Conservation (phyloP, 2,888 invertebrate species). For the Steinernema hermaphroditum region DNA sequence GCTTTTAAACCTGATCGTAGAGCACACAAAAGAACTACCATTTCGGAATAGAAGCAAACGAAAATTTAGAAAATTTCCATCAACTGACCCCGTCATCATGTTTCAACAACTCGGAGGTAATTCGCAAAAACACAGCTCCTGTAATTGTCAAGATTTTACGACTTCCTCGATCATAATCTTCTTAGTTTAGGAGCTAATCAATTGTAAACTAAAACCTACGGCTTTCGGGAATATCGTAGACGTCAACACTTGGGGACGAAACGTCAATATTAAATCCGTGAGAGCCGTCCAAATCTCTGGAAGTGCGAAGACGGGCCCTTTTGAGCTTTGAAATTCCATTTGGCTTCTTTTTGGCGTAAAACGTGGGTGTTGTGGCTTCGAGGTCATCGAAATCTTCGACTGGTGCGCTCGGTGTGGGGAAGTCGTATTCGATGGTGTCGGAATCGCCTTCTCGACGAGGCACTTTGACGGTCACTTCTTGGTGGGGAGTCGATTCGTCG, state of each 20-base stretch:
- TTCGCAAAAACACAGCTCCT: no score
- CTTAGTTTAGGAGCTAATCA: no score
- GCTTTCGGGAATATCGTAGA: conserved; percentile 48
- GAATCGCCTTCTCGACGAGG: not conserved
- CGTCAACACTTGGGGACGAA: conserved; percentile 46
- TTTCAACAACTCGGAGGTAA: no score
- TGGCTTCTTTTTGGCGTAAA: not conserved
- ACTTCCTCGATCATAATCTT: no score
- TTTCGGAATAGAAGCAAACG: no score
- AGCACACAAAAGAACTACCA: no score
- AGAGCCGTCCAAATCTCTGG: conserved; percentile 36
- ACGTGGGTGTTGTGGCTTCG: not conserved
- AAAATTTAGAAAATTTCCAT: no score
- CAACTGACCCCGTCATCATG: no score
- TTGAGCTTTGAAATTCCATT: not conserved
- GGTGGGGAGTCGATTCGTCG: conserved; percentile 15
- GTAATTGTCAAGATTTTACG: no score
- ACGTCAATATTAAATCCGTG: conserved; percentile 47
- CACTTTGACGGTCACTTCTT: not conserved
- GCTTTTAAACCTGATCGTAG: no score
- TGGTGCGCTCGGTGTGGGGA: not conserved
- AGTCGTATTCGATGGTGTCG: not conserved
- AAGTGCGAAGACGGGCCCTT: not conserved
- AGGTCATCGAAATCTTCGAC: not conserved
- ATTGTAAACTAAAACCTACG: not conserved